phyloP scores from a whole-genome alignment of 2,113 vertebrate species.

The Regulus satrapa region DNA sequence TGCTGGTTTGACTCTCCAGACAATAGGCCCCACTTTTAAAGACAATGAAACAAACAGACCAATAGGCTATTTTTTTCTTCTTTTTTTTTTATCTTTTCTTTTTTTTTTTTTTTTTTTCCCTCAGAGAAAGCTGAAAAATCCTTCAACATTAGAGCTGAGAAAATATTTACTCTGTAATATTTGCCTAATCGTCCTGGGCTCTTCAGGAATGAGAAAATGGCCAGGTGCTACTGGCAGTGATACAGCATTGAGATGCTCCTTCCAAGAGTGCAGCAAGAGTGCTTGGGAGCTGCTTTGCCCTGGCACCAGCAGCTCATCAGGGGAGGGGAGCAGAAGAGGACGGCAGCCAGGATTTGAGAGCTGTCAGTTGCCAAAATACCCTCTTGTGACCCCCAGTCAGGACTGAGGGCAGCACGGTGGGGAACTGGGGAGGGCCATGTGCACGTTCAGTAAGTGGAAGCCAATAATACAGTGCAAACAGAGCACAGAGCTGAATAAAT shows the following conservation, averaged over 20 bases:
- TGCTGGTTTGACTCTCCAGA: background rate
- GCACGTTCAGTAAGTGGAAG: background rate
- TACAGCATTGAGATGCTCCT: background rate
- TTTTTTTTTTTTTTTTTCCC: no score
- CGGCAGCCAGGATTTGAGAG: background rate
- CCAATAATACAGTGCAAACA: background rate
- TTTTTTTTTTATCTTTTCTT: background rate
- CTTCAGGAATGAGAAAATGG: background rate
- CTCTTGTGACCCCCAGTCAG: background rate
- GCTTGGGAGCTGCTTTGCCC: background rate
- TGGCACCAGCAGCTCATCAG: background rate
- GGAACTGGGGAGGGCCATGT: background rate
- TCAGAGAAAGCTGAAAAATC: background rate
- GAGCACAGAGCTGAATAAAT: background rate
- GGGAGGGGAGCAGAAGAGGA: background rate
- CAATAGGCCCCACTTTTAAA: background rate
- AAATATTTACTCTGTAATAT: background rate
- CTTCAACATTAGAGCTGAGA: background rate
- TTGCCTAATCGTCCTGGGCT: background rate
- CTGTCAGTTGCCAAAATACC: background rate
- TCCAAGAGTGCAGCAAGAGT: background rate
- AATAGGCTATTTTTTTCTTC: background rate
- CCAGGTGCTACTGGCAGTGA: background rate
- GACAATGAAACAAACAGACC: slow-evolving; percentile 9
- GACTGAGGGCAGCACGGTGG: background rate